Percentiles rank a stretch among this genome's conserved stretches.
These are phyloP conservation scores for Trogon melanurus DNA, from an alignment of 2,113 vertebrate genomes.

Conservation along the genomic window DNA sequence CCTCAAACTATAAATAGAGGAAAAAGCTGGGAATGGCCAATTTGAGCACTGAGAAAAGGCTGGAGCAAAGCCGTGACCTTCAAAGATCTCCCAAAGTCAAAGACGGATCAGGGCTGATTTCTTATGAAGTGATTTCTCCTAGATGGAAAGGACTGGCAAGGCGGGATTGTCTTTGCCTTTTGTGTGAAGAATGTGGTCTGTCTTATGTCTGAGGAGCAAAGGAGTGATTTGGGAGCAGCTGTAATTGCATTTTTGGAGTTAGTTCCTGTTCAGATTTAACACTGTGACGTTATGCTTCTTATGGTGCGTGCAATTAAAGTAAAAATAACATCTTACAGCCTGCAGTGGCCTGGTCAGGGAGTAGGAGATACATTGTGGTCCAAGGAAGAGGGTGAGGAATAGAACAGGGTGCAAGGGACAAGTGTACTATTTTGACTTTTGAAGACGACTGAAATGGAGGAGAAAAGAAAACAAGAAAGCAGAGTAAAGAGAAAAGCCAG, in stretches of 20 bases:
- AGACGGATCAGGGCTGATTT: neutral
- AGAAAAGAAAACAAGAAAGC: neutral
- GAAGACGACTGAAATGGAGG: neutral
- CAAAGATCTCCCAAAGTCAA: neutral
- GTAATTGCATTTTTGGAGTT: constrained; percentile 32
- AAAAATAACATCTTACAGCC: neutral
- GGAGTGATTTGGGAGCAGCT: neutral
- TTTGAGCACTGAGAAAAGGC: neutral
- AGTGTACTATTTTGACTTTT: neutral
- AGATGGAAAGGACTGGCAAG: neutral
- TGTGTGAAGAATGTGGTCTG: neutral
- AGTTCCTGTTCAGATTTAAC: constrained; percentile 16
- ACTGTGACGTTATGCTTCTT: neutral
- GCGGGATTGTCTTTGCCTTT: neutral
- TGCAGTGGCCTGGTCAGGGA: neutral
- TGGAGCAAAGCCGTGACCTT: neutral
- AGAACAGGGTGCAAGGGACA: neutral
- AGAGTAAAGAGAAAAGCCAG: neutral
- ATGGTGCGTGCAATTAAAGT: neutral
- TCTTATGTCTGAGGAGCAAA: neutral
- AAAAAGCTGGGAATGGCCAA: neutral
- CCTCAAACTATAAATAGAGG: neutral
- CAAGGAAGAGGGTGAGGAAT: neutral
- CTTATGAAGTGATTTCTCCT: neutral
- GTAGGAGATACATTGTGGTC: neutral